Percentiles rank a stretch among this genome's conserved stretches.
These are phyloP conservation scores for Cryptotermes secundus DNA, from an alignment of 1,140 invertebrate genomes.

Conservation along the genomic window DNA sequence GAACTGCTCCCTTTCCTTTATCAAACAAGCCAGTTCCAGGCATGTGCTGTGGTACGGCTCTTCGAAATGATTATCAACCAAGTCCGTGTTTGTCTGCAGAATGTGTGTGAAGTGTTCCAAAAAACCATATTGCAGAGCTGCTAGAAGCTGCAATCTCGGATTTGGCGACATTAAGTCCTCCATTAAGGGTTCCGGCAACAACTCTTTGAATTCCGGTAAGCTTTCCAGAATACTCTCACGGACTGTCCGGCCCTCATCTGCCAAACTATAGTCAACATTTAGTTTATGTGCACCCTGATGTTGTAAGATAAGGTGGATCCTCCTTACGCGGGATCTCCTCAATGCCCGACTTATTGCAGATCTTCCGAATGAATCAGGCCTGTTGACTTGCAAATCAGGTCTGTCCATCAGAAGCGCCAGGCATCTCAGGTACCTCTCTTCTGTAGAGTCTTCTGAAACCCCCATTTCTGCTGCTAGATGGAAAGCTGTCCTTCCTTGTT, in stretches of 20 bases:
- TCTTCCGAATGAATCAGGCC: neutral
- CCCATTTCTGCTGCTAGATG: neutral
- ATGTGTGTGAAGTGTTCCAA: neutral
- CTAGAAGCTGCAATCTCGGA: neutral
- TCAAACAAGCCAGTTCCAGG: conserved; percentile 4
- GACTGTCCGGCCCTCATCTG: neutral
- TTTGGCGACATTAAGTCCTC: neutral
- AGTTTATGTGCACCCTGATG: neutral
- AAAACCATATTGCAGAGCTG: conserved; percentile 1
- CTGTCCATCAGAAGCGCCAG: neutral
- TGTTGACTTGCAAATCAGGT: neutral
- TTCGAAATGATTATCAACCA: neutral
- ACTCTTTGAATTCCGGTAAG: neutral
- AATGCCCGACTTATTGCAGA: neutral
- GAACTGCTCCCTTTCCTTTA: neutral
- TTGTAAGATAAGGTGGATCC: neutral
- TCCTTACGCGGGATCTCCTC: neutral
- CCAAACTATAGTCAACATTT: neutral
- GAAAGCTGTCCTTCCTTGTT: neutral
- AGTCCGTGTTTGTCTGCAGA: neutral
- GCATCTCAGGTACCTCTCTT: neutral
- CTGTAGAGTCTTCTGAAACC: neutral
- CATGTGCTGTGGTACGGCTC: conserved; percentile 21
- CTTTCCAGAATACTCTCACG: neutral
- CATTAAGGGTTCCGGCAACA: neutral